Conservation (phyloP, 1,140 invertebrate genomes). For the Ips typographus region DNA sequence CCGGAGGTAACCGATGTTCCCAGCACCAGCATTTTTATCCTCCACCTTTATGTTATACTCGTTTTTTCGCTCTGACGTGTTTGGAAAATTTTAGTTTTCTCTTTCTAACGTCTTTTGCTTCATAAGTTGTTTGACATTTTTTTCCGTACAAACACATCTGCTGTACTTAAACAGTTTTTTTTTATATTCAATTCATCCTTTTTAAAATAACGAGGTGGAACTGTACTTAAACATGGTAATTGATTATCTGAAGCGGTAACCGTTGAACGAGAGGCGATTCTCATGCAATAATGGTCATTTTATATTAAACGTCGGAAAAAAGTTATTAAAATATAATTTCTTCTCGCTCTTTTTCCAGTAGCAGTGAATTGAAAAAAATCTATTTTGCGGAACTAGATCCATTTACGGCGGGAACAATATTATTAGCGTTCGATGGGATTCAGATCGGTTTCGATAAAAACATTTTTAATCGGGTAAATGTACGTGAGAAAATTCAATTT, state of each 20-base stretch:
- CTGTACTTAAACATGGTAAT: too few species aligned
- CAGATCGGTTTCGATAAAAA: background rate
- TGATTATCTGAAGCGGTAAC: too few species aligned
- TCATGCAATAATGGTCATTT: too few species aligned
- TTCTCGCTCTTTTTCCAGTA: background rate
- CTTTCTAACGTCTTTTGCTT: background rate
- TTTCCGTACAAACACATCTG: too few species aligned
- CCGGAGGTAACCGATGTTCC: constrained; percentile 38
- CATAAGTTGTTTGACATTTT: too few species aligned
- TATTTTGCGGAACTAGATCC: constrained; percentile 2
- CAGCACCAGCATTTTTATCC: background rate
- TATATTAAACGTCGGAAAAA: too few species aligned
- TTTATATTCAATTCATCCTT: too few species aligned
- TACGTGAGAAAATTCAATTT: background rate
- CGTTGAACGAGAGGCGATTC: too few species aligned
- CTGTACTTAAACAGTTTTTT: too few species aligned
- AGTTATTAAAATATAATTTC: too few species aligned
- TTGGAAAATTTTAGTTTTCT: background rate
- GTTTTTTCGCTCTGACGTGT: background rate
- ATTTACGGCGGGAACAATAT: background rate
- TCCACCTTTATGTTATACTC: background rate
- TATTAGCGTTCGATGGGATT: background rate
- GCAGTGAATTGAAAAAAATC: too few species aligned
- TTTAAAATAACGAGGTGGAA: too few species aligned
- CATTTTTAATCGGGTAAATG: background rate